phyloP scores from a whole-genome alignment of 2,888 invertebrate species.

The Microplitis deprimator region DNA sequence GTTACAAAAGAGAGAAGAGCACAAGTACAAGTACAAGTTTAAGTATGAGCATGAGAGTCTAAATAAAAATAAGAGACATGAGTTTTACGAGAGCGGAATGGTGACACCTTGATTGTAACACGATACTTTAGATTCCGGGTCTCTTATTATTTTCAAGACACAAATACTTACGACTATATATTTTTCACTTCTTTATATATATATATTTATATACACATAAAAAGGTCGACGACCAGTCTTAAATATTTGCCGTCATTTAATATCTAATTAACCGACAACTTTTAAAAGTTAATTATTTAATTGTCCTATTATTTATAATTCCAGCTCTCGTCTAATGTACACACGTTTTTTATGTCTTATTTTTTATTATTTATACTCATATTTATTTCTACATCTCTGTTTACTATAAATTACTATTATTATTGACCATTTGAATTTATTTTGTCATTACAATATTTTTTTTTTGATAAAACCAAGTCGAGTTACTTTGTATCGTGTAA shows the following conservation, averaged over 20 bases:
- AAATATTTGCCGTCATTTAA: not conserved
- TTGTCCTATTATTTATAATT: not conserved
- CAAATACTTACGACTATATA: constrained; percentile 9
- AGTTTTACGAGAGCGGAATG: constrained; percentile 47
- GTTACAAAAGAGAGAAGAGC: not conserved
- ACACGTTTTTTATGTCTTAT: not conserved
- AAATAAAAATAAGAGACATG: constrained; percentile 6
- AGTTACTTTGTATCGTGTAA: too few relatives aligned
- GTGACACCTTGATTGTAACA: constrained; percentile 44
- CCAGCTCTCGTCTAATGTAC: not conserved
- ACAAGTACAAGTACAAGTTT: too few relatives aligned
- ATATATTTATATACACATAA: not conserved
- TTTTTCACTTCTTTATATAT: too few relatives aligned
- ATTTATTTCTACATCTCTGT: too few relatives aligned
- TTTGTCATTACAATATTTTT: too few relatives aligned
- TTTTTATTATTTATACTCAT: too few relatives aligned
- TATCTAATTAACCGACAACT: constrained; percentile 4
- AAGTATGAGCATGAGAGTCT: not conserved
- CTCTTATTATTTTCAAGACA: constrained; percentile 5
- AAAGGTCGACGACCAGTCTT: constrained; percentile 2
- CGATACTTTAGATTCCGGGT: constrained; percentile 32
- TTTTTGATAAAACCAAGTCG: too few relatives aligned
- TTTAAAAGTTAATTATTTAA: constrained; percentile 8
- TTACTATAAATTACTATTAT: too few relatives aligned
- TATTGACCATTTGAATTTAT: too few relatives aligned